Base-by-base conservation (phyloP, 1,140 invertebrate species). In the Caerostris darwini region DNA sequence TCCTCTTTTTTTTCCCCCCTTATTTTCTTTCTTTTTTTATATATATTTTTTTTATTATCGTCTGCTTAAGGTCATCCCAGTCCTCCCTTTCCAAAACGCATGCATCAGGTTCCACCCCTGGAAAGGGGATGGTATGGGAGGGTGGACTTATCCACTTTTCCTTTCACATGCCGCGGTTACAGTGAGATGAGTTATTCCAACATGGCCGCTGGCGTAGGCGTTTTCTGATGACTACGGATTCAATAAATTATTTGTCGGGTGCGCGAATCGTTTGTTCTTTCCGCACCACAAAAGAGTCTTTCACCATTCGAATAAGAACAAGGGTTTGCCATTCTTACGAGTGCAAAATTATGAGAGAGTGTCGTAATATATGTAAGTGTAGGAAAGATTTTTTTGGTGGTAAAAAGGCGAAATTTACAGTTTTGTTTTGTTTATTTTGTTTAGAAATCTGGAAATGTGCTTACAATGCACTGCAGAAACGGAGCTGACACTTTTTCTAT, bases 81-180 rank as follows among this genome's bases (percentile, higher is more conserved):
- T 50, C 86, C 86, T 50, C 50, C 86, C 59, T 53, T 64, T 88
- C 17, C 86, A 59, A 64, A 88, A 64, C 50, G 61, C 59, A 67
- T 88, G 86, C 86, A 88, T 88, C 86, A 88, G 19, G 86, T 88
- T 88, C 86, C 86, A 88, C 86, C 86, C 85, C 6, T 64, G 34
- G 34, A 83, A 83, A 58, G 82, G 59, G 59, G 34, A 10, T 8
- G 34, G 8, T 50, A 34, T 8, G 14, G 10, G 50, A 12, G 34
- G 34, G 71, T n/a, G 71, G 71, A 4, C 7, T 2, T 12, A 50
- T 77, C 71, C 71, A 77, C 71, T 77, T 67, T 67, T 67, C 61
- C 61, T 67, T 77, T 77, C 71, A 4, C 8, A 53, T 77, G 71
- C 71, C 71, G 71, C 50, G 10, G 12, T 77, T 14, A 85, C 4